Evolutionary conservation across 92 coral and sea anemone genomes (phyloP).

Genomic region (Bergia puertoricense): DNA sequence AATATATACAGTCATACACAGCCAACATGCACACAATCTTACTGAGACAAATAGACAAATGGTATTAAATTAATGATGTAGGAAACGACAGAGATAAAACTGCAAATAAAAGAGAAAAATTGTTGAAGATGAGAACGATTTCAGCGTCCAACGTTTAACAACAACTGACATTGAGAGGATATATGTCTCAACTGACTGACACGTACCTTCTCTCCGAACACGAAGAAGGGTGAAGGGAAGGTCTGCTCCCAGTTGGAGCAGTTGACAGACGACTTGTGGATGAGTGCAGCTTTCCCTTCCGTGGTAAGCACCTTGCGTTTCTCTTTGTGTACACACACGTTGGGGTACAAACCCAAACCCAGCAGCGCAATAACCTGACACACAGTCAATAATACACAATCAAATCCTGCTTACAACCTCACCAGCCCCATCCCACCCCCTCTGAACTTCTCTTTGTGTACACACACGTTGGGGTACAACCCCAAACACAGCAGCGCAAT

Average conservation of each 20-base stretch:
- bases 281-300: conserved; percentile 97
- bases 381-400: background rate
- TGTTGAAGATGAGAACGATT: background rate
- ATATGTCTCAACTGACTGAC: background rate
- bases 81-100: too few relatives aligned
- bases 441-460: too few relatives aligned
- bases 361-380: conserved; percentile 89
- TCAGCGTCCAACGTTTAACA: background rate
- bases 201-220: conserved; percentile 93
- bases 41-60: too few relatives aligned
- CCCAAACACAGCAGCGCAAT: too few relatives aligned
- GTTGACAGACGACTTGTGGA: conserved; percentile 96
- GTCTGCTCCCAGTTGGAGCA: conserved; percentile 94
- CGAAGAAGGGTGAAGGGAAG: conserved; percentile 98
- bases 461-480: too few relatives aligned
- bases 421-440: too few relatives aligned
- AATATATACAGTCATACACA: too few relatives aligned
- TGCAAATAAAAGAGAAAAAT: too few relatives aligned
- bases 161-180: background rate
- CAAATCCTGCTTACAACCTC: too few relatives aligned
- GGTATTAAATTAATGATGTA: too few relatives aligned
- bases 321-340: conserved; percentile 95
- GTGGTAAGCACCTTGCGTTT: conserved; percentile 96
- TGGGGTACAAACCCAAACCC: conserved; percentile 94
- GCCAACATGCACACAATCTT: too few relatives aligned